Base-by-base conservation (phyloP, 2,888 invertebrate species). In the Tigriopus californicus region DNA sequence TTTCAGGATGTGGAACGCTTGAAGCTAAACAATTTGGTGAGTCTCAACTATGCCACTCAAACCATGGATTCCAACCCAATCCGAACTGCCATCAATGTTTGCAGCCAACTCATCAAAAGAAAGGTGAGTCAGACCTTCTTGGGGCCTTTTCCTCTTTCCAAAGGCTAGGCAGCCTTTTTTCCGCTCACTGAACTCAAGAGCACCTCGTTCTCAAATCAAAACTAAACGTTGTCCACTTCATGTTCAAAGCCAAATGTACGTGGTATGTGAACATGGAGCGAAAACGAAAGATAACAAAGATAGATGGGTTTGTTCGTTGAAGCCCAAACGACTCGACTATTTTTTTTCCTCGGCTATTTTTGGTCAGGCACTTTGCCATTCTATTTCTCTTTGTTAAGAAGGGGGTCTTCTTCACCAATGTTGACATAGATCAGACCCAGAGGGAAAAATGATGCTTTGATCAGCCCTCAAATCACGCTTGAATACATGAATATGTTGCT, bases 61-160 rank as follows among this genome's bases (percentile, higher is more conserved):
- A 77, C 85, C 61, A 92, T 94, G 87, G 90, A 92, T 68, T 82
- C 86, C 46, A 95, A 94, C 74, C 94, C 94, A 0, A 94, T 95
- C 63, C 80, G 86, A 67, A 94, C 92, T 0, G 94, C 94, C 1
- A 76, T 92, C 60, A 88, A 85, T 67, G 89, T 95, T 47, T 95
- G 95, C 73, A 87, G 88, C 68, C 81, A 85, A 68, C 77, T 95
- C 24, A 91, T 95, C 65, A 82, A 84, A 33, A 79, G 83, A 67
- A 76, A 85, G 70, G 87, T 84, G 71, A 76, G 79, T 54, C 33
- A 41, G 8, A 12, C 11, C n/a, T 11, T 6, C 33, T 33, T 40
- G 2, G 25, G n/a, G n/a, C n/a, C n/a, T n/a, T 51, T 5, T 6
- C 24, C 20, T n/a, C n/a, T 13, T 51, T 13, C 20, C 24, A 3